These are phyloP conservation scores for Natrix natrix DNA, from an alignment of 2,797 vertebrate species.

Conservation along the genomic window DNA sequence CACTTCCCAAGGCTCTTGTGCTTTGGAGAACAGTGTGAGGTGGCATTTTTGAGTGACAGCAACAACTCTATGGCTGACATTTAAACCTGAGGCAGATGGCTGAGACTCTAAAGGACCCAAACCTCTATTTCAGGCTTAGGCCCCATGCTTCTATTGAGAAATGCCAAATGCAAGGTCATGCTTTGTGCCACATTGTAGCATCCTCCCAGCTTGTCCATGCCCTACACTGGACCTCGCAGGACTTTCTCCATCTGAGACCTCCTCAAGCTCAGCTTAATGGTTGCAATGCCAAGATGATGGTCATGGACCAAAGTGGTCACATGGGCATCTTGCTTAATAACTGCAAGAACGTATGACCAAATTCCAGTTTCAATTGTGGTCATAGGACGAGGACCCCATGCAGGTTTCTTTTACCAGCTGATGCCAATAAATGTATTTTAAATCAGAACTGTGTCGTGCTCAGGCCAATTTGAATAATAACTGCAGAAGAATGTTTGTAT, in stretches of 20 bases:
- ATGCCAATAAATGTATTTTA: neutral
- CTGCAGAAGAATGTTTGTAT: rapidly evolving
- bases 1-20: neutral
- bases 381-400: neutral
- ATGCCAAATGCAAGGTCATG: neutral
- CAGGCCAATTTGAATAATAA: neutral
- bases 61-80: neutral
- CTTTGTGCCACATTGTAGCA: neutral
- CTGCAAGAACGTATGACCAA: neutral
- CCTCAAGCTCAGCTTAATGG: neutral
- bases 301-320: neutral
- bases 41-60: neutral
- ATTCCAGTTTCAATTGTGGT: neutral
- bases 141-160: neutral
- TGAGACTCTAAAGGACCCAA: neutral
- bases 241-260: neutral
- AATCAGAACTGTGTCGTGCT: neutral
- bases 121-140: neutral
- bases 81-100: neutral
- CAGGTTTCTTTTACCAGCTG: neutral
- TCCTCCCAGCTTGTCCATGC: neutral
- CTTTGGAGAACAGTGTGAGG: neutral
- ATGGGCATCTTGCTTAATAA: neutral
- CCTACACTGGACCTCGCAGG: neutral
- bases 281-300: neutral